Base-by-base conservation (phyloP, 2,113 vertebrate species). In the Capreolus pygargus region DNA sequence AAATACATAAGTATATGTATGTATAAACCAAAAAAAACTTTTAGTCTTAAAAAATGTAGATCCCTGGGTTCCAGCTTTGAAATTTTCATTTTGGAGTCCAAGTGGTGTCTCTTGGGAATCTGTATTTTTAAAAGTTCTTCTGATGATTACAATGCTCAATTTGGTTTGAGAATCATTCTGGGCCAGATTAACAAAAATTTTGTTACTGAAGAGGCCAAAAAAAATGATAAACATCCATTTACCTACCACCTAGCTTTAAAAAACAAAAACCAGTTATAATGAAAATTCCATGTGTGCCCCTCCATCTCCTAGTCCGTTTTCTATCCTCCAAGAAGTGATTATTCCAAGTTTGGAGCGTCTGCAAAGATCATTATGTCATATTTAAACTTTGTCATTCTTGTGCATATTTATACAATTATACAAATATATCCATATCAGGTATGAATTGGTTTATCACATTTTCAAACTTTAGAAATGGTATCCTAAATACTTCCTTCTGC, bases 91-190 rank as follows among this genome's bases (percentile, higher is more conserved):
- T 36, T 54, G 43, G n/a, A 83, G 16, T 83, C 76, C 10, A 43
- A 57, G n/a, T 86, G 7, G 16, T 74, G 3, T n/a, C 13, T 78
- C 6, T 89, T 76, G 33, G n/a, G 55, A 92, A 89, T 95, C 30
- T 60, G 45, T 43, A 86, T 30, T 92, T 92, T 95, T 94, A 43
- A 17, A 83, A 86, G 28, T 93, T 91, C 74, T 96, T 84, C 25
- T 89, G n/a, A 58, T 64, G 55, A 83, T 90, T 87, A 82, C 50
- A 16, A 94, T 47, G 16, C 21, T 91, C 85, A 94, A 47, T 86
- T 16, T 86, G 21, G 21, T 54, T 86, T 96, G 70, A 84, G 52
- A 95, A 70, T 91, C 52, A 90, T 45, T 6, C 45, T 23, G 9
- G 58, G 16, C 4, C 58, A 60, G 79, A 45, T 2, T 39, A 67